phyloP scores from a whole-genome alignment of 2,797 vertebrate species.

The Taeniopygia guttata region DNA sequence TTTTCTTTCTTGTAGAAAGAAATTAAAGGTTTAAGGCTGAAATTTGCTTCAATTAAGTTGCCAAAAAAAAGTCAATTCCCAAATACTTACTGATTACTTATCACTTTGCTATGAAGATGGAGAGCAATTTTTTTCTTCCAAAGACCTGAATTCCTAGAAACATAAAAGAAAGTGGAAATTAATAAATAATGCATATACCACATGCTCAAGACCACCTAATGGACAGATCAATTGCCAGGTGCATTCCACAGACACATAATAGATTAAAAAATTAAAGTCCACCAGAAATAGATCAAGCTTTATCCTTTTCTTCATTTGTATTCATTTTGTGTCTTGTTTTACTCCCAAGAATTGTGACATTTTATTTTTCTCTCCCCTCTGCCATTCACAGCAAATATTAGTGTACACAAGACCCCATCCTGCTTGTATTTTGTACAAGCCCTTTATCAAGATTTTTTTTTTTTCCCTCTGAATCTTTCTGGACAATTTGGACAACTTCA shows the following conservation, averaged over 20 bases:
- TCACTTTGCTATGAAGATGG: background rate
- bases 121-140: background rate
- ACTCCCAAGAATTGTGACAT: background rate
- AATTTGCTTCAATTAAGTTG: background rate
- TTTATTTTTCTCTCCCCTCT: background rate
- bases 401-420: background rate
- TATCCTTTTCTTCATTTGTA: background rate
- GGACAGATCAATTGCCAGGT: background rate
- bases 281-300: background rate
- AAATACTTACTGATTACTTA: background rate
- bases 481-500: background rate
- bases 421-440: background rate
- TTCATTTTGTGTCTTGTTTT: background rate
- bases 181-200: background rate
- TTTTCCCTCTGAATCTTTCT: background rate
- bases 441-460: background rate
- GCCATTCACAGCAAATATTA: background rate
- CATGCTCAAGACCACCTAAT: conserved; percentile 4
- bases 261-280: conserved; percentile 3
- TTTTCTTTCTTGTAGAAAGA: background rate
- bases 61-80: background rate
- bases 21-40: background rate
- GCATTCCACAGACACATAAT: background rate
- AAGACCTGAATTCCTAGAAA: background rate
- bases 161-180: background rate